These are phyloP conservation scores for Encarsia formosa DNA, from an alignment of 2,888 invertebrate species.

Conservation along the genomic window DNA sequence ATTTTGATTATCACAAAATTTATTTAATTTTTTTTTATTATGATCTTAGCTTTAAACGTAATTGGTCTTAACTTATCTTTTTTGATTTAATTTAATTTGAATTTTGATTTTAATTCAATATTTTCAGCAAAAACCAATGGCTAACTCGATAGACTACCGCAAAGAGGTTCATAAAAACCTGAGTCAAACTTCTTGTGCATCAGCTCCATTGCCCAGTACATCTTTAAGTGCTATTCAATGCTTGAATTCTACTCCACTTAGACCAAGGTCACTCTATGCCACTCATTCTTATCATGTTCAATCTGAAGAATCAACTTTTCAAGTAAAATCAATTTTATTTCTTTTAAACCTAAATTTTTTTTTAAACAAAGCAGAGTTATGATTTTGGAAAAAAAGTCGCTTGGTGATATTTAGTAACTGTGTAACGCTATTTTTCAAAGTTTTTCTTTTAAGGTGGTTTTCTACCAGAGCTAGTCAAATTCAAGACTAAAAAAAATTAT, in stretches of 20 bases:
- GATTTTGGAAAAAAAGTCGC: too few relatives aligned
- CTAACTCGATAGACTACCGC: slow-evolving; percentile 35
- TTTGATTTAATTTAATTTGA: too few relatives aligned
- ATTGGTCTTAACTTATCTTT: too few relatives aligned
- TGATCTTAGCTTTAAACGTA: too few relatives aligned
- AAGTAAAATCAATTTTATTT: slow-evolving; percentile 31
- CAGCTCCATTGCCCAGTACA: slow-evolving; percentile 35
- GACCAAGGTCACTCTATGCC: slow-evolving; percentile 66
- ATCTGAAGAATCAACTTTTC: slow-evolving; percentile 40
- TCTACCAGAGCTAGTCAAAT: too few relatives aligned
- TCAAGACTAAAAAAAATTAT: too few relatives aligned
- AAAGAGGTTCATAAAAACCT: slow-evolving; percentile 37
- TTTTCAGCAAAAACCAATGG: slow-evolving; percentile 35
- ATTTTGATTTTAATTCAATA: not conserved
- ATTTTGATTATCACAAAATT: too few relatives aligned
- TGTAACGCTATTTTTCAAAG: too few relatives aligned
- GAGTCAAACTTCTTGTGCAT: slow-evolving; percentile 31
- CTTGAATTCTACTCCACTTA: slow-evolving; percentile 45
- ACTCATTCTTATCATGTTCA: slow-evolving; percentile 59
- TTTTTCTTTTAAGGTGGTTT: too few relatives aligned
- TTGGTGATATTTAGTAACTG: too few relatives aligned
- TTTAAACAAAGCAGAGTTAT: slow-evolving; percentile 1
- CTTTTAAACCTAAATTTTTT: not conserved
- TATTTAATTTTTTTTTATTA: too few relatives aligned
- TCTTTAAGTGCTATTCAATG: slow-evolving; percentile 31